Percentiles rank a stretch among this genome's conserved stretches.
phyloP scores from a whole-genome alignment of 1,140 invertebrate species.

The Drosophila tsacasi region DNA sequence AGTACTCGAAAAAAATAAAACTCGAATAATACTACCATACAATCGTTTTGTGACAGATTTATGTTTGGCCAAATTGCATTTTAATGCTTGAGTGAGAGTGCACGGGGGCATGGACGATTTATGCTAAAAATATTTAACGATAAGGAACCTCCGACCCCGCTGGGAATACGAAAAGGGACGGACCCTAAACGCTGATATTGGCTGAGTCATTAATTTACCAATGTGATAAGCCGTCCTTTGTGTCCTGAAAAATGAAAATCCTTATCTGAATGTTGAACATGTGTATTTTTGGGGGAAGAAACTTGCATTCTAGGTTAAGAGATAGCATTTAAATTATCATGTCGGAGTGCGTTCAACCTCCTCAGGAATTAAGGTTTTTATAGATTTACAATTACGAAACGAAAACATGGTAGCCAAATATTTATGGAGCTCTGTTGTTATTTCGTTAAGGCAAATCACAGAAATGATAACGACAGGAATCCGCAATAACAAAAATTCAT shows the following conservation, averaged over 20 bases:
- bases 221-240: slow-evolving; percentile 43
- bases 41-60: slow-evolving; percentile 4
- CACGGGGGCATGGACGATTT: slow-evolving; percentile 24
- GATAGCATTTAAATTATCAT: slow-evolving; percentile 14
- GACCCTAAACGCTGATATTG: slow-evolving; percentile 24
- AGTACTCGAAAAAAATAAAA: neutral
- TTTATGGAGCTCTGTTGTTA: slow-evolving; percentile 7
- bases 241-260: slow-evolving; percentile 21
- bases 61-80: slow-evolving; percentile 21
- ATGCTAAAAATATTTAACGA: slow-evolving; percentile 51
- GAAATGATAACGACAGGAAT: slow-evolving; percentile 27
- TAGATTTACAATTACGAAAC: slow-evolving; percentile 12
- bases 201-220: slow-evolving; percentile 21
- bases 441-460: slow-evolving; percentile 16
- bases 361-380: neutral
- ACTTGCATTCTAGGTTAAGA: slow-evolving; percentile 5
- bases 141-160: slow-evolving; percentile 39
- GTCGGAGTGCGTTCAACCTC: slow-evolving; percentile 5
- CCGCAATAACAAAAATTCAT: slow-evolving; percentile 53
- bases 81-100: neutral
- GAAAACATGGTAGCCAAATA: slow-evolving; percentile 19
- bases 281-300: neutral
- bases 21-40: neutral
- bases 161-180: slow-evolving; percentile 20
- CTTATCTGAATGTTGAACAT: slow-evolving; percentile 13